Percentiles rank a stretch among this genome's conserved stretches.
Evolutionary conservation across 2,797 vertebrate species (phyloP).

Genomic region (Tympanoctomys barrerae): DNA sequence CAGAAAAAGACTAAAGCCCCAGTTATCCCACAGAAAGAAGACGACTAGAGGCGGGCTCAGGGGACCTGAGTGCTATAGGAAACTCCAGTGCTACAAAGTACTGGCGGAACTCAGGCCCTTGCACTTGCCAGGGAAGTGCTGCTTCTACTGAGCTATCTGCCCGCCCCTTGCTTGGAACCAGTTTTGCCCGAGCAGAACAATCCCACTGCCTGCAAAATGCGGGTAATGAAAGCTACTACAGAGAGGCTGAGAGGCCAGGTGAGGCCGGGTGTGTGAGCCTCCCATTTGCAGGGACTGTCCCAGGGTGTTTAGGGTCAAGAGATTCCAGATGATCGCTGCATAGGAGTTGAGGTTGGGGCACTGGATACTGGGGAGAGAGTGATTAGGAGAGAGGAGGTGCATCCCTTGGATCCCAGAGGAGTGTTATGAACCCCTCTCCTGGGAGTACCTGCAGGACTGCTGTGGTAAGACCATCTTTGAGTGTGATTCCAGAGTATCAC

Average conservation of each 20-base stretch:
- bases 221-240: background rate
- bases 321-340: background rate
- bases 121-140: no score
- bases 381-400: background rate
- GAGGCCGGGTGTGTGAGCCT: background rate
- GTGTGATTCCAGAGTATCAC: background rate
- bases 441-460: background rate
- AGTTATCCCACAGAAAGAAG: background rate
- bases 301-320: background rate
- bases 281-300: background rate
- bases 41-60: background rate
- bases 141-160: no score
- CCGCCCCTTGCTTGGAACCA: background rate
- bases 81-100: background rate
- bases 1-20: background rate
- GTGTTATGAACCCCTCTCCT: background rate
- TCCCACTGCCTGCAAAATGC: background rate
- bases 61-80: background rate
- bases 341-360: background rate
- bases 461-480: background rate
- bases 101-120: no score
- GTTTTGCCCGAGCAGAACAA: no score
- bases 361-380: background rate
- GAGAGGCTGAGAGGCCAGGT: background rate
- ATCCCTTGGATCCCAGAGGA: background rate